A percentile compares a stretch with the other conserved stretches of the same genome.
Evolutionary conservation across 1,140 invertebrate species (phyloP).

Genomic region (Proales similis): DNA sequence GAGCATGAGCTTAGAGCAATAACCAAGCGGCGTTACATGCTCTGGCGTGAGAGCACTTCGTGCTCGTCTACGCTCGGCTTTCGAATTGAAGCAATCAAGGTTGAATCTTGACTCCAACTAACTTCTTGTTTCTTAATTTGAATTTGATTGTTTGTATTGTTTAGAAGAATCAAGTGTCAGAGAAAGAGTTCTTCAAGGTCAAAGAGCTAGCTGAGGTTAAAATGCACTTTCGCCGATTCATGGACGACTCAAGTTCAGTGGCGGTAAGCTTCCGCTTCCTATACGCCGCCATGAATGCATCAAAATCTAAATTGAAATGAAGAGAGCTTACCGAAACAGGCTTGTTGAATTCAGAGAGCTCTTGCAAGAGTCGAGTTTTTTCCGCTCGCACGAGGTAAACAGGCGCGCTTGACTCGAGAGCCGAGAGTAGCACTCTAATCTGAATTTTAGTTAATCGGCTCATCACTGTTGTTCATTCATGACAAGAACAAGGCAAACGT

Average conservation of each 20-base stretch:
- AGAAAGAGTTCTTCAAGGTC: slow-evolving; percentile 26
- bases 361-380: slow-evolving; percentile 75
- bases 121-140: slow-evolving; percentile 2
- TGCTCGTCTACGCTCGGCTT: slow-evolving; percentile 89
- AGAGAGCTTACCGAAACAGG: slow-evolving; percentile 41
- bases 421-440: slow-evolving; percentile 27
- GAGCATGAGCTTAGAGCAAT: slow-evolving; percentile 79
- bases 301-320: neutral
- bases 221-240: slow-evolving; percentile 16
- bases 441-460: slow-evolving; percentile 75
- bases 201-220: slow-evolving; percentile 17
- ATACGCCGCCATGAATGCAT: neutral
- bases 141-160: neutral
- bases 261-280: neutral
- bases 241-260: slow-evolving; percentile 1
- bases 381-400: slow-evolving; percentile 74
- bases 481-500: slow-evolving; percentile 66
- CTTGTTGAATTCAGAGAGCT: slow-evolving; percentile 54
- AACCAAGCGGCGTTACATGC: slow-evolving; percentile 90
- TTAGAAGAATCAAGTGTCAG: slow-evolving; percentile 17
- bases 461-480: slow-evolving; percentile 88
- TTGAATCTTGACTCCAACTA: slow-evolving; percentile 42
- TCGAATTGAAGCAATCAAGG: slow-evolving; percentile 87
- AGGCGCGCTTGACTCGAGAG: slow-evolving; percentile 45
- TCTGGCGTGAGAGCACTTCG: slow-evolving; percentile 93